phyloP scores from a whole-genome alignment of 2,113 vertebrate species.

The Phodopus roborovskii region DNA sequence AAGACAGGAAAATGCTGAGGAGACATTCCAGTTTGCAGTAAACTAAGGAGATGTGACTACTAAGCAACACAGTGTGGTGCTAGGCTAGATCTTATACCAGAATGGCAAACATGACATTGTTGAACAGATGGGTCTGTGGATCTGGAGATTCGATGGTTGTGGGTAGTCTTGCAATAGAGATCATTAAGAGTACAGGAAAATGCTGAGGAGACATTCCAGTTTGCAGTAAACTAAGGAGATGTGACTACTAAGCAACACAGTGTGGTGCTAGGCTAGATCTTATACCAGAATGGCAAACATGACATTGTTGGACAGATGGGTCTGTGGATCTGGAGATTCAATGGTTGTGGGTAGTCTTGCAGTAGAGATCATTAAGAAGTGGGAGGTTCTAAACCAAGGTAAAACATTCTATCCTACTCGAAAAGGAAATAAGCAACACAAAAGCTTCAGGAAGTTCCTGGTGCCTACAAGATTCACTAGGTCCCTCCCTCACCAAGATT shows the following conservation, averaged over 20 bases:
- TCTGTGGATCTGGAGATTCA: not conserved
- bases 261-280: not conserved
- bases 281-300: not conserved
- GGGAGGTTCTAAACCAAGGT: not conserved
- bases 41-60: not conserved
- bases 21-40: not conserved
- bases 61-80: not conserved
- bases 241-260: not conserved
- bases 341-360: not conserved
- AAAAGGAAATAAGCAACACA: not conserved
- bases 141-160: not conserved
- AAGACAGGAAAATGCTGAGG: not conserved
- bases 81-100: not conserved
- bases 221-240: not conserved
- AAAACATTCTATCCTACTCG: not conserved
- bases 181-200: not conserved
- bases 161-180: not conserved
- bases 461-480: not conserved
- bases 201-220: not conserved
- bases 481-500: not conserved
- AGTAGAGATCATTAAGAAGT: not conserved
- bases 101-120: not conserved
- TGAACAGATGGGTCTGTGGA: not conserved
- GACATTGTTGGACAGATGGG: not conserved
- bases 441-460: not conserved